phyloP scores from a whole-genome alignment of 2,113 vertebrate genomes.

The Kobus ellipsiprymnus region DNA sequence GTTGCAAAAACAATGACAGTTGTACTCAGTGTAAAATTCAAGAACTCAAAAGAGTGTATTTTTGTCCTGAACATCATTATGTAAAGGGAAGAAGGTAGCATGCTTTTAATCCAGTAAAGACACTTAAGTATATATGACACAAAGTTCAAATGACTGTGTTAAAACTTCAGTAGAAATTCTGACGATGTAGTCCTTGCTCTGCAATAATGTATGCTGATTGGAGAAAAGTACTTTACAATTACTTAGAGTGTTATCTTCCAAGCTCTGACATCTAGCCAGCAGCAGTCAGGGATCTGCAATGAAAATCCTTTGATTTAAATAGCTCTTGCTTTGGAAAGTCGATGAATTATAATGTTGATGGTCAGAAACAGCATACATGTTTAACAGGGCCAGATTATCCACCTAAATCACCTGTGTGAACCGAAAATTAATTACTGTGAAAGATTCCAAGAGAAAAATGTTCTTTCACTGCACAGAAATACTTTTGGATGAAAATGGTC shows the following conservation, averaged over 20 bases:
- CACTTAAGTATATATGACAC: not conserved
- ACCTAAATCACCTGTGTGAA: not conserved
- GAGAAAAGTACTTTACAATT: constrained; percentile 46
- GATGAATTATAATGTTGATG: constrained; percentile 36
- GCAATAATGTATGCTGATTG: constrained; percentile 50
- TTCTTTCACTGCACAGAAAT: not conserved
- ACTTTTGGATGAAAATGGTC: not conserved
- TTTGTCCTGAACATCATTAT: constrained; percentile 6
- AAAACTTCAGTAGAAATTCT: constrained; percentile 35
- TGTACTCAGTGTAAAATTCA: not conserved
- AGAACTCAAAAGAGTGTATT: not conserved
- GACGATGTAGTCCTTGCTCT: not conserved
- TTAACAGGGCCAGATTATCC: constrained; percentile 32
- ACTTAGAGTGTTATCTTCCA: constrained; percentile 9
- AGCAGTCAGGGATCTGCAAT: not conserved
- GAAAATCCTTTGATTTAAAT: constrained; percentile 51
- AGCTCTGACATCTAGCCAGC: constrained; percentile 6
- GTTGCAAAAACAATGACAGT: not conserved
- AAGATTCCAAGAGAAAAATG: not conserved
- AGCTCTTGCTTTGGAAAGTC: constrained; percentile 27
- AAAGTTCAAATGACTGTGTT: constrained; percentile 39
- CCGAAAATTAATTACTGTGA: constrained; percentile 35
- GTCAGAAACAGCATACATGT: not conserved
- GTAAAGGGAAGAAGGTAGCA: not conserved
- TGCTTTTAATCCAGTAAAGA: constrained; percentile 18